Conservation (phyloP, 2,797 vertebrate genomes). For the Lutjanus argentimaculatus region DNA sequence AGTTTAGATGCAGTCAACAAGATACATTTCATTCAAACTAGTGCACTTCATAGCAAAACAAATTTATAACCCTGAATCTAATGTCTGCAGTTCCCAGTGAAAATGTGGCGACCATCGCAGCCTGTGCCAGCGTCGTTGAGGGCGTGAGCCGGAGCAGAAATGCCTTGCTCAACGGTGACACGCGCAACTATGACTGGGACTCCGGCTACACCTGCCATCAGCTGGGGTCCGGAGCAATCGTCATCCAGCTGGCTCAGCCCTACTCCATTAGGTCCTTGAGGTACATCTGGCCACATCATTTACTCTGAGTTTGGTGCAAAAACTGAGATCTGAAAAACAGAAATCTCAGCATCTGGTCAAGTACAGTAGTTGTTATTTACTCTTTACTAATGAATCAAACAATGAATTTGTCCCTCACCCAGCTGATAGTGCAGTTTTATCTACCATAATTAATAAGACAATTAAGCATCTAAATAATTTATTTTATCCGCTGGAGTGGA, state of each 20-base stretch:
- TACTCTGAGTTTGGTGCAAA: not conserved
- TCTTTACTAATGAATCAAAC: not conserved
- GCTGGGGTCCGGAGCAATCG: slow-evolving; percentile 96
- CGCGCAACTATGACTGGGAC: slow-evolving; percentile 98
- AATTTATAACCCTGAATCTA: not conserved
- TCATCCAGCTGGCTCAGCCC: slow-evolving; percentile 97
- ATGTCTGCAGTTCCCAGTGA: slow-evolving; percentile 89
- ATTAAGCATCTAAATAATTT: fast-evolving
- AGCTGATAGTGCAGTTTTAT: not conserved
- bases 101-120: slow-evolving; percentile 93
- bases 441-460: not conserved
- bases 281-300: slow-evolving; percentile 54
- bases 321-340: not conserved
- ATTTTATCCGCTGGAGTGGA: no score
- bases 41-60: not conserved
- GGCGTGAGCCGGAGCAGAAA: slow-evolving; percentile 97
- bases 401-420: not conserved
- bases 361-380: not conserved
- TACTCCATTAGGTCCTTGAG: slow-evolving; percentile 93
- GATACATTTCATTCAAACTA: not conserved
- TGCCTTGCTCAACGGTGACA: slow-evolving; percentile 96
- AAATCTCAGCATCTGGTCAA: not conserved
- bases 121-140: slow-evolving; percentile 96
- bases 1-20: not conserved
- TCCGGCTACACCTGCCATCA: slow-evolving; percentile 99